Conservation (phyloP, 1,140 invertebrate species). For the Rhynchophorus ferrugineus region DNA sequence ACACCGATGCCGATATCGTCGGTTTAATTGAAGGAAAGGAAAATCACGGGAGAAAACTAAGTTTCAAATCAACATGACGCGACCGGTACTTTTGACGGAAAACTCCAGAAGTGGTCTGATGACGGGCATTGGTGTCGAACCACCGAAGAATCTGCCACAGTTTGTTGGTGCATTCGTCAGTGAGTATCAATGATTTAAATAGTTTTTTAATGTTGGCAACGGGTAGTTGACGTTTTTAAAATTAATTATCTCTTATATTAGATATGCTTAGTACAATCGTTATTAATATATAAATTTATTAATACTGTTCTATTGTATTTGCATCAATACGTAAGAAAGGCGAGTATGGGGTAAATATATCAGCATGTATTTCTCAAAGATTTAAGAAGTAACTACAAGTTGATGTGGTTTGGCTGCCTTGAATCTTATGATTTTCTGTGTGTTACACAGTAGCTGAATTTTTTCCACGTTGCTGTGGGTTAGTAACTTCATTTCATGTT, state of each 20-base stretch:
- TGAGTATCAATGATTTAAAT: slow-evolving; percentile 14
- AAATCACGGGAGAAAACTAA: too few species aligned
- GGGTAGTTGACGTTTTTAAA: slow-evolving; percentile 3
- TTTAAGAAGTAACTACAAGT: too few species aligned
- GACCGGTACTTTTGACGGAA: slow-evolving; percentile 22
- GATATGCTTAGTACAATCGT: neutral
- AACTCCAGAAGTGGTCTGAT: slow-evolving; percentile 24
- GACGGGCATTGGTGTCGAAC: slow-evolving; percentile 4
- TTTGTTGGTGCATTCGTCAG: slow-evolving; percentile 33
- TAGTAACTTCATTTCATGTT: too few species aligned
- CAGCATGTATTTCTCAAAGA: neutral
- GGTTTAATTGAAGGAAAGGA: neutral
- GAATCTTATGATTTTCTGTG: too few species aligned
- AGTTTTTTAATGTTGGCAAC: neutral
- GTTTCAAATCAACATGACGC: slow-evolving; percentile 21
- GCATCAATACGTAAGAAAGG: too few species aligned
- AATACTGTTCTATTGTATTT: too few species aligned
- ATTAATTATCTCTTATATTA: neutral
- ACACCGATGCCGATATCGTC: neutral
- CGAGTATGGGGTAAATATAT: neutral
- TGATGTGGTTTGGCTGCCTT: too few species aligned
- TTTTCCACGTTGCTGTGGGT: too few species aligned
- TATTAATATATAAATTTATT: neutral
- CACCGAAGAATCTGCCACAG: slow-evolving; percentile 25
- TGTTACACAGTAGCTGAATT: too few species aligned